Evolutionary conservation across 2,797 vertebrate genomes (phyloP).

Genomic region (Diplodus sargus): DNA sequence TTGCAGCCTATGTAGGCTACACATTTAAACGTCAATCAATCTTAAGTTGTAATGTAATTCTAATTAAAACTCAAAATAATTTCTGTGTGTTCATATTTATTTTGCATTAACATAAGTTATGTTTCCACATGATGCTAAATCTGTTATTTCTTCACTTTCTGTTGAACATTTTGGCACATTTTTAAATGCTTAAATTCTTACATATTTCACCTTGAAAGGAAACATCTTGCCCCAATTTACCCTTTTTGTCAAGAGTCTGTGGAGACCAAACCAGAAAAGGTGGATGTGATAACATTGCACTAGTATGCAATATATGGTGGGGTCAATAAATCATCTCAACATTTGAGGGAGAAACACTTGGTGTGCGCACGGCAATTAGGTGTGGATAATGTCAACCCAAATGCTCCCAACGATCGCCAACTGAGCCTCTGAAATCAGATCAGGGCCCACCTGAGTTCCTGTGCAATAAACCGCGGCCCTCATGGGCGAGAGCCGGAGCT

Average conservation of each 20-base stretch:
- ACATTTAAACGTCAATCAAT: too few species aligned
- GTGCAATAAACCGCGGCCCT: slow-evolving; percentile 74
- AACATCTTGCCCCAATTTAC: too few species aligned
- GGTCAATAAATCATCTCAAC: slow-evolving; percentile 37
- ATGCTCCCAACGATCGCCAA: slow-evolving; percentile 44
- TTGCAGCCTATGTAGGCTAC: too few species aligned
- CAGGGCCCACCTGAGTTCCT: slow-evolving; percentile 74
- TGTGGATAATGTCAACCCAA: slow-evolving; percentile 58
- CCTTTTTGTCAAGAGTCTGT: not conserved
- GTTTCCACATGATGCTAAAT: too few species aligned
- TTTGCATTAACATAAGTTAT: too few species aligned
- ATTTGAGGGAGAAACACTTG: slow-evolving; percentile 30
- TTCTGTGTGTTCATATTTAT: too few species aligned
- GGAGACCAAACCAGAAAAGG: not conserved
- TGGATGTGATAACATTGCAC: not conserved
- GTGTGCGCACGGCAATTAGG: slow-evolving; percentile 58
- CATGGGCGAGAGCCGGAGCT: slow-evolving; percentile 43
- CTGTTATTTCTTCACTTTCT: too few species aligned
- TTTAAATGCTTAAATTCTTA: too few species aligned
- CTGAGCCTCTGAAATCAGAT: slow-evolving; percentile 71
- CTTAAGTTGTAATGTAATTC: too few species aligned
- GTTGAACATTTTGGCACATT: too few species aligned
- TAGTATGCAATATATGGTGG: not conserved
- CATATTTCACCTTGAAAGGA: too few species aligned
- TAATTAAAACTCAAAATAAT: too few species aligned